These are phyloP conservation scores for Peromyscus attwateri DNA, from an alignment of 2,797 vertebrate genomes.

Conservation along the genomic window DNA sequence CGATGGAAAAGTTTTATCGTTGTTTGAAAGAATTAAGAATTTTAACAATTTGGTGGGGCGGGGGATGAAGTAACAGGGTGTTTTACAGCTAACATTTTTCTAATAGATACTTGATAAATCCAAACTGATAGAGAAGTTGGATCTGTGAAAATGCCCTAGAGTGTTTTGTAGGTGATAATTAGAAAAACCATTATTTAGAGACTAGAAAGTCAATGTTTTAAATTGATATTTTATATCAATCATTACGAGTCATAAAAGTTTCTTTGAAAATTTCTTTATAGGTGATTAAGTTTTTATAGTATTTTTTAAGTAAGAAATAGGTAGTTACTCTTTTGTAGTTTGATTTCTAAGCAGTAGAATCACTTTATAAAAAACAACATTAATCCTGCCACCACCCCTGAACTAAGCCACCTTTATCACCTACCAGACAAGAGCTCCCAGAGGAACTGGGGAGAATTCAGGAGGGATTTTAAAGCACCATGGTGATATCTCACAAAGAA, in stretches of 20 bases:
- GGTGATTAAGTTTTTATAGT: neutral
- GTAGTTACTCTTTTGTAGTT: neutral
- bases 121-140: neutral
- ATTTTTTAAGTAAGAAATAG: neutral
- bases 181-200: slow-evolving; percentile 63
- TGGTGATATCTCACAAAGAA: slow-evolving; percentile 17
- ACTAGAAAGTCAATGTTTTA: neutral
- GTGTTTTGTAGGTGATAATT: slow-evolving; percentile 70
- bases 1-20: neutral
- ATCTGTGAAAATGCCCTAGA: slow-evolving; percentile 71
- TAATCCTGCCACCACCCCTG: neutral
- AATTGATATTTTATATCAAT: slow-evolving; percentile 6
- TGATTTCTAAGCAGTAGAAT: neutral
- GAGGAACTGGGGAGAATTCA: neutral
- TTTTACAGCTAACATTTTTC: slow-evolving; percentile 1
- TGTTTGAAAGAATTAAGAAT: neutral
- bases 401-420: slow-evolving; percentile 40
- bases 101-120: slow-evolving; percentile 18
- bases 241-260: neutral
- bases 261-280: slow-evolving; percentile 17
- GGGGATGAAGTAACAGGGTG: neutral
- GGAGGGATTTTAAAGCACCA: slow-evolving; percentile 11
- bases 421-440: neutral
- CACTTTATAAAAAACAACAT: neutral
- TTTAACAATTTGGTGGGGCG: neutral